Percentiles rank a stretch among this genome's conserved stretches.
Evolutionary conservation across 2,113 vertebrate genomes (phyloP).

Genomic region (Benthochromis sp.): DNA sequence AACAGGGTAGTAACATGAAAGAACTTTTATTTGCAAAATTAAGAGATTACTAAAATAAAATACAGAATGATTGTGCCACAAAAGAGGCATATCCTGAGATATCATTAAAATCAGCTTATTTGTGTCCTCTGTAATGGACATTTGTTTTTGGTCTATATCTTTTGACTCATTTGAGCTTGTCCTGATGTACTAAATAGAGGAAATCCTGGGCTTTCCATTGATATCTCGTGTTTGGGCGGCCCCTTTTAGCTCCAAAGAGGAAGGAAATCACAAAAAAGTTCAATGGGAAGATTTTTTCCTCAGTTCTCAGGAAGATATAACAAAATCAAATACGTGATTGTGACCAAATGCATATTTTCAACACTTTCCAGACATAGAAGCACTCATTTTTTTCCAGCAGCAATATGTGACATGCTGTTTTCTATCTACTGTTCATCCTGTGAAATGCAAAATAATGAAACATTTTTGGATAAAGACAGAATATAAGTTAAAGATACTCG

Average conservation of each 20-base stretch:
- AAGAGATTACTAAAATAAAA: neutral
- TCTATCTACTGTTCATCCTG: neutral
- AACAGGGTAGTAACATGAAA: neutral
- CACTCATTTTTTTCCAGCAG: rapidly evolving
- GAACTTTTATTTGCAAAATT: neutral
- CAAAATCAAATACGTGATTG: neutral
- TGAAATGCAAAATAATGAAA: neutral
- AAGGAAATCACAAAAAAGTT: neutral
- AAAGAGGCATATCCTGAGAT: neutral
- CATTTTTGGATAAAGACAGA: neutral
- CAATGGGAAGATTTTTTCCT: rapidly evolving
- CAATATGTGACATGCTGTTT: neutral
- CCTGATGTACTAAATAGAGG: neutral
- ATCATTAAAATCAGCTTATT: neutral
- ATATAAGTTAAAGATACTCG: neutral
- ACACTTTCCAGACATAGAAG: neutral
- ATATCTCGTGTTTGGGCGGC: neutral
- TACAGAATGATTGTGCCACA: neutral
- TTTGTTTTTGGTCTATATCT: neutral
- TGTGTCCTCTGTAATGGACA: neutral
- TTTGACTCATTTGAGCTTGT: neutral
- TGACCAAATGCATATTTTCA: neutral
- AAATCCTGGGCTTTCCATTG: neutral
- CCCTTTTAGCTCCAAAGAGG: neutral
- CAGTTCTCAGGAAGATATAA: neutral